Percentiles rank a stretch among this genome's conserved stretches.
Evolutionary conservation across 2,113 vertebrate genomes (phyloP).

Genomic region (Corythornis vintsioides): DNA sequence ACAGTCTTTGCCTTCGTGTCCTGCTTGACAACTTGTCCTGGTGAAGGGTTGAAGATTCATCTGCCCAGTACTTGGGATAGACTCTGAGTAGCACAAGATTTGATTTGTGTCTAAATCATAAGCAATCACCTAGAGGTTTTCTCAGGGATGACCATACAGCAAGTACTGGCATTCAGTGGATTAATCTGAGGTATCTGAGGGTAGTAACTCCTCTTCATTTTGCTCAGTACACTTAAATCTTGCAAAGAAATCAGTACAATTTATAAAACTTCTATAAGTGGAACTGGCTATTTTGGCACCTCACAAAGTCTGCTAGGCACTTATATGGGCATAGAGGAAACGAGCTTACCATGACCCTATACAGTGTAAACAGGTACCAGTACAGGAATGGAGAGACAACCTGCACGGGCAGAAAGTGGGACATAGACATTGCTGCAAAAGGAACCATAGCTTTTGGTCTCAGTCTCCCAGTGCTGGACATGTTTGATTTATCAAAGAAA

Average conservation of each 20-base stretch:
- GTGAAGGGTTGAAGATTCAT: neutral
- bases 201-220: neutral
- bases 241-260: neutral
- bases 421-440: neutral
- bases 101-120: neutral
- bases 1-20: neutral
- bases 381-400: neutral
- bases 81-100: neutral
- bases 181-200: neutral
- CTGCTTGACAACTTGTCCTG: neutral
- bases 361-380: neutral
- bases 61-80: neutral
- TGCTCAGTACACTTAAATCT: neutral
- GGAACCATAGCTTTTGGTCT: neutral
- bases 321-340: neutral
- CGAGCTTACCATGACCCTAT: neutral
- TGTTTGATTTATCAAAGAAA: neutral
- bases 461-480: neutral
- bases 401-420: neutral
- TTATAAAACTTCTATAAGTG: neutral
- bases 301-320: neutral
- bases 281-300: neutral
- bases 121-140: neutral
- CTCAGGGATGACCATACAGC: neutral
- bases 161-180: neutral